Conservation (phyloP, 2,113 vertebrate genomes). For the Nymphicus hollandicus region DNA sequence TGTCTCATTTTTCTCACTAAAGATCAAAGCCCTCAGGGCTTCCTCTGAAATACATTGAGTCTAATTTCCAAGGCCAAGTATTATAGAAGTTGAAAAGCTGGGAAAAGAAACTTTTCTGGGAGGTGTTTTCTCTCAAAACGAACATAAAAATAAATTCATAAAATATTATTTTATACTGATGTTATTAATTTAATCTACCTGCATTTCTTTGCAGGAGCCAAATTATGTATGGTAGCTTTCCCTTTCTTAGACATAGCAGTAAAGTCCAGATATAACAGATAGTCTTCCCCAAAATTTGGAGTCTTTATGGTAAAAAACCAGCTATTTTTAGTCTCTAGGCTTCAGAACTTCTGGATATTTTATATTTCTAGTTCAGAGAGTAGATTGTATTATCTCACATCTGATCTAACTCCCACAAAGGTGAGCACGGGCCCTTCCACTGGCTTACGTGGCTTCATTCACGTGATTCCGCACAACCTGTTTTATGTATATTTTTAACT, state of each 20-base stretch:
- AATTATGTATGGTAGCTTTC: not conserved
- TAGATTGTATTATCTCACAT: not conserved
- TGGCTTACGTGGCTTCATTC: not conserved
- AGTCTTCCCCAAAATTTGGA: not conserved
- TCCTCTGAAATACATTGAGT: not conserved
- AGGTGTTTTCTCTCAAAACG: not conserved
- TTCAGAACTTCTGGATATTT: not conserved
- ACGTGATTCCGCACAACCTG: rapidly evolving
- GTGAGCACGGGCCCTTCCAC: not conserved
- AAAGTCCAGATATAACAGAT: not conserved
- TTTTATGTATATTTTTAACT: not conserved
- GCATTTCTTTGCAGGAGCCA: not conserved
- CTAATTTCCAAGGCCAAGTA: not conserved
- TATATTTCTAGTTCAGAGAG: not conserved
- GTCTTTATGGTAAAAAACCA: not conserved
- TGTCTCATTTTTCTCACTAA: not conserved
- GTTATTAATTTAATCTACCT: not conserved
- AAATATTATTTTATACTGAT: not conserved
- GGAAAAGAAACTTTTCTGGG: not conserved
- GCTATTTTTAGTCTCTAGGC: not conserved
- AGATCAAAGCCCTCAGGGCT: not conserved
- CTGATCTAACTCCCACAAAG: too few relatives aligned
- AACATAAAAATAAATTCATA: not conserved
- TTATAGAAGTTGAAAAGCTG: not conserved
- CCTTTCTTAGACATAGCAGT: not conserved